Conservation (phyloP, 2,113 vertebrate species). For the Brevimyrus niger region DNA sequence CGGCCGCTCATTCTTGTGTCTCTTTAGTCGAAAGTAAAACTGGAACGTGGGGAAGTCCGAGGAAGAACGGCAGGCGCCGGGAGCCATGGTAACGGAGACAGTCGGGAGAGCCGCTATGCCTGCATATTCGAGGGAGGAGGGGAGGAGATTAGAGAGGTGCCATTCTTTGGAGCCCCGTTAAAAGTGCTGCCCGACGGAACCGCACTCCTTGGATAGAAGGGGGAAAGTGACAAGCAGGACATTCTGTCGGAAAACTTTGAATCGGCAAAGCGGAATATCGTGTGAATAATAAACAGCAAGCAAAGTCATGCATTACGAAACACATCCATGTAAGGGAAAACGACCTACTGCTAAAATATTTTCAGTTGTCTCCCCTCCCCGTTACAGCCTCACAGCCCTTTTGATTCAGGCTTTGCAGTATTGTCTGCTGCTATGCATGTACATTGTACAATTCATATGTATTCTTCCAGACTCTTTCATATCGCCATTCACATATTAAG, state of each 20-base stretch:
- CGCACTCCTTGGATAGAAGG: background rate
- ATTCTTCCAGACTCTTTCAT: background rate
- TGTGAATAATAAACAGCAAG: background rate
- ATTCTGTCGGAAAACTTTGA: background rate
- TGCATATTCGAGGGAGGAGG: slow-evolving; percentile 15
- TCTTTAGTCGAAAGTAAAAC: slow-evolving; percentile 6
- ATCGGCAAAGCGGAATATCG: background rate
- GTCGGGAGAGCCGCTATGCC: slow-evolving; percentile 10
- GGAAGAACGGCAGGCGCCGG: slow-evolving; percentile 20
- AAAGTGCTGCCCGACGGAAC: slow-evolving; percentile 12
- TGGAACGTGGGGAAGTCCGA: background rate
- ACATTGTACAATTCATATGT: background rate
- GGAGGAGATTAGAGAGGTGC: slow-evolving; percentile 3
- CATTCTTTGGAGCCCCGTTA: slow-evolving; percentile 27
- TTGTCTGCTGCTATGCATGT: background rate
- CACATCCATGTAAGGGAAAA: background rate
- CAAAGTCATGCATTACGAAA: background rate
- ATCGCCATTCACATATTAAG: background rate
- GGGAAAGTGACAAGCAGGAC: slow-evolving; percentile 20
- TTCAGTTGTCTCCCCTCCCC: background rate
- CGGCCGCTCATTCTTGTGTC: background rate
- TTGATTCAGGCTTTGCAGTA: background rate
- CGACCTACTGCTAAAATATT: background rate
- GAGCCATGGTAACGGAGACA: slow-evolving; percentile 40
- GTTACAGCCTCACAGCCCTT: background rate